Evolutionary conservation across 2,888 invertebrate genomes (phyloP).

Genomic region (Sphinx pinastri): DNA sequence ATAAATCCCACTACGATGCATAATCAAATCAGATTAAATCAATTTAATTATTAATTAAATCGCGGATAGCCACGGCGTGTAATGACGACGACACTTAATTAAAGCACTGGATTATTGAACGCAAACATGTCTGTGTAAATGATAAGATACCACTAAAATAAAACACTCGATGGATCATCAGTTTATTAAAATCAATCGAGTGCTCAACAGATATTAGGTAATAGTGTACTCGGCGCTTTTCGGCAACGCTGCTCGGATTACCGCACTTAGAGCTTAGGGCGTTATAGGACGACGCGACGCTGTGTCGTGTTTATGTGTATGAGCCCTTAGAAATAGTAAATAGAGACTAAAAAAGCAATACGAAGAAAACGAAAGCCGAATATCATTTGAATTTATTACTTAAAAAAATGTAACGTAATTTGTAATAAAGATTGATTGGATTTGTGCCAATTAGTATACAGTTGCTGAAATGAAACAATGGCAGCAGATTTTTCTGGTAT

Average conservation of each 20-base stretch:
- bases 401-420: too few species aligned
- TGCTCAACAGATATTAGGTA: background rate
- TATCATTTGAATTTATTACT: background rate
- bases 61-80: too few species aligned
- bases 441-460: background rate
- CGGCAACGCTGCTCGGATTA: background rate
- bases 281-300: too few species aligned
- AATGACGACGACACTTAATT: background rate
- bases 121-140: slow-evolving; percentile 16
- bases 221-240: background rate
- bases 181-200: slow-evolving; percentile 14
- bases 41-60: background rate
- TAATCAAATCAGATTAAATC: background rate
- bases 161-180: slow-evolving; percentile 20
- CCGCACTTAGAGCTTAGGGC: too few species aligned
- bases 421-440: background rate
- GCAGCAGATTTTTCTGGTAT: background rate
- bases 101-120: slow-evolving; percentile 6
- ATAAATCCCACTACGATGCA: background rate
- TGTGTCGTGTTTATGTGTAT: too few species aligned
- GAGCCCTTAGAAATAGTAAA: too few species aligned
- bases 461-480: background rate
- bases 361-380: too few species aligned
- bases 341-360: too few species aligned
- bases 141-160: slow-evolving; percentile 29